phyloP scores from a whole-genome alignment of 53 echinoderm and acorn worm species.

The Holothuria leucospilota region DNA sequence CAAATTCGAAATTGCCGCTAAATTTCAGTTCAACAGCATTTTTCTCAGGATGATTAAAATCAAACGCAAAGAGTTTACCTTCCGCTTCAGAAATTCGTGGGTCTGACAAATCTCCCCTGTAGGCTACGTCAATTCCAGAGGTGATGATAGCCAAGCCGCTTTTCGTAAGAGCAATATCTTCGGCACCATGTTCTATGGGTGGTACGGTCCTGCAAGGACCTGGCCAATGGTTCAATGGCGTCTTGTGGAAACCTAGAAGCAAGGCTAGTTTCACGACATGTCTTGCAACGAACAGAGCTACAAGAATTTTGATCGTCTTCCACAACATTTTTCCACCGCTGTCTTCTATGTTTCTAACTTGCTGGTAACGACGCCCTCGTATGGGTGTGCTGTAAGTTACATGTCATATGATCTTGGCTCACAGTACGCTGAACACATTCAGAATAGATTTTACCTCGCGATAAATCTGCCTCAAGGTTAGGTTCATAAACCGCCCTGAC shows the following conservation, averaged over 20 bases:
- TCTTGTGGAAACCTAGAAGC: slow-evolving; percentile 8
- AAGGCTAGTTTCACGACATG: not conserved
- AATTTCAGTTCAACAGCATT: slow-evolving; percentile 15
- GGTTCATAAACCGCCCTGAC: too few relatives aligned
- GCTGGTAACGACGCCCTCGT: too few relatives aligned
- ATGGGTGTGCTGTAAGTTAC: too few relatives aligned
- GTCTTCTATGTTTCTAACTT: too few relatives aligned
- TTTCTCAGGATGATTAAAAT: slow-evolving; percentile 13
- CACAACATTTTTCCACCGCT: too few relatives aligned
- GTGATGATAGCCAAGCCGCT: not conserved
- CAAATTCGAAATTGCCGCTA: not conserved
- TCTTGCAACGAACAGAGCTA: too few relatives aligned
- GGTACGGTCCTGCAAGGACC: slow-evolving; percentile 14
- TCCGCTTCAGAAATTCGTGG: not conserved
- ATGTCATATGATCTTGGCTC: too few relatives aligned
- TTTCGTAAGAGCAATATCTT: not conserved
- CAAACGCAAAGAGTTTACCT: slow-evolving; percentile 19
- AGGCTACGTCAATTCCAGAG: not conserved
- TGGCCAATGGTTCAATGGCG: slow-evolving; percentile 14
- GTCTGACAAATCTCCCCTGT: not conserved
- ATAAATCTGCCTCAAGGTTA: too few relatives aligned
- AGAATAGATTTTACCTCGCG: too few relatives aligned
- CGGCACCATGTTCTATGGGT: not conserved
- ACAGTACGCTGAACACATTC: too few relatives aligned
- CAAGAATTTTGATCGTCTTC: too few relatives aligned